A percentile compares a stretch with the other conserved stretches of the same genome.
Conservation (phyloP, 2,797 vertebrate species). For the Rhynchonycteris naso region DNA sequence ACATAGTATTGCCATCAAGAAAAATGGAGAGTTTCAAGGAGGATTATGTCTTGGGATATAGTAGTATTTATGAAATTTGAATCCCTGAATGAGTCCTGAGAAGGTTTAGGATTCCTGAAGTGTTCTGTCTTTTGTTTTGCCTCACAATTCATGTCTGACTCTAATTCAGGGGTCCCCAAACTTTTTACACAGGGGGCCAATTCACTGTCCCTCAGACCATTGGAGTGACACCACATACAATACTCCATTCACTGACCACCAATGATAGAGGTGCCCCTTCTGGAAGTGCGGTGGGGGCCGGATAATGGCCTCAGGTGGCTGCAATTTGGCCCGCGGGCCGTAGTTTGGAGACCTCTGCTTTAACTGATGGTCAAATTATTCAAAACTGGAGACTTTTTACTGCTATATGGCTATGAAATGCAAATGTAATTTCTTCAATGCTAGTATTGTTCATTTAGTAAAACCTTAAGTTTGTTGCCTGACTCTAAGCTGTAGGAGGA, state of each 20-base stretch:
- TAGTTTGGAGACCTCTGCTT: too few species aligned
- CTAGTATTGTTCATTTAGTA: conserved; percentile 5
- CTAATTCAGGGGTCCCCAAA: too few species aligned
- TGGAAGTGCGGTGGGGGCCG: too few species aligned
- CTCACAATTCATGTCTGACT: conserved; percentile 31
- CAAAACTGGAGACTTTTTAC: background rate
- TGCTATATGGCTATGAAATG: conserved; percentile 14
- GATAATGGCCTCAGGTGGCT: too few species aligned
- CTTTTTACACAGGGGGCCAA: too few species aligned
- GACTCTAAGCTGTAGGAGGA: conserved; percentile 42
- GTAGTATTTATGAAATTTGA: conserved; percentile 29
- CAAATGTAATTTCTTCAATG: conserved; percentile 39
- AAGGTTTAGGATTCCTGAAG: background rate
- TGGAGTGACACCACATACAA: too few species aligned
- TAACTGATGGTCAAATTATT: conserved; percentile 38
- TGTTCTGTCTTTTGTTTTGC: conserved; percentile 5
- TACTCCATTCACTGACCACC: too few species aligned
- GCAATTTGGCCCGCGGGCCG: too few species aligned
- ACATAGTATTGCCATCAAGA: background rate
- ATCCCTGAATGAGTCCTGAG: conserved; percentile 6
- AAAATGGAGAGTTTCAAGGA: background rate
- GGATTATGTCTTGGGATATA: background rate
- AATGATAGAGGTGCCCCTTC: too few species aligned
- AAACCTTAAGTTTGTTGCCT: conserved; percentile 47
- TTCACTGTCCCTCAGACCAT: too few species aligned